phyloP scores from a whole-genome alignment of 2,113 vertebrate genomes.

The Pyxicephalus adspersus region DNA sequence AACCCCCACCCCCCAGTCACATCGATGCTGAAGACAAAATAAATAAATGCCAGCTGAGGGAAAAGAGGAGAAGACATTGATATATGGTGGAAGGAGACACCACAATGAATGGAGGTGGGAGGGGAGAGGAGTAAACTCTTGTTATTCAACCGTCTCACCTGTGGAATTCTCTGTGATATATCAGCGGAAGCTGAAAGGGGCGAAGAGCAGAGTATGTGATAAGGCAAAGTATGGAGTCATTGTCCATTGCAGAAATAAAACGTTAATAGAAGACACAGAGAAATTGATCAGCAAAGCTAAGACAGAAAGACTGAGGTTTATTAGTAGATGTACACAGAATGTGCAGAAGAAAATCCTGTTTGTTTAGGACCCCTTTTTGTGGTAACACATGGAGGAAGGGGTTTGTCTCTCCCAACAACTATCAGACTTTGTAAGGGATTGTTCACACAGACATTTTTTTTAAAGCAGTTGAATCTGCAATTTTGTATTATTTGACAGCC shows the following conservation, averaged over 20 bases:
- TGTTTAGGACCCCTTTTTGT: no score
- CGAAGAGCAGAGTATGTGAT: slow-evolving; percentile 74
- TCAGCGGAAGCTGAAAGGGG: slow-evolving; percentile 76
- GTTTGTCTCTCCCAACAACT: no score
- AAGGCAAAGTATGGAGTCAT: slow-evolving; percentile 70
- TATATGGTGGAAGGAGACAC: slow-evolving; percentile 58
- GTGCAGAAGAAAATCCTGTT: no score
- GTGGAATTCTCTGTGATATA: slow-evolving; percentile 78
- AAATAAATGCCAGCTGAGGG: slow-evolving; percentile 66
- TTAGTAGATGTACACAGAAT: no score
- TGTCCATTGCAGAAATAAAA: slow-evolving; percentile 61
- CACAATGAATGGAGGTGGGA: slow-evolving; percentile 58
- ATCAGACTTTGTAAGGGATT: no score
- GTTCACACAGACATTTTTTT: no score
- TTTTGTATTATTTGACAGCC: no score
- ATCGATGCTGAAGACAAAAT: slow-evolving; percentile 58
- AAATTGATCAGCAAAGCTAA: slow-evolving; percentile 2
- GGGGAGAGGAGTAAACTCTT: slow-evolving; percentile 52
- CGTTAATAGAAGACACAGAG: slow-evolving; percentile 47
- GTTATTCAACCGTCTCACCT: slow-evolving; percentile 79
- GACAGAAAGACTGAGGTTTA: neutral
- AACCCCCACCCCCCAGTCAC: slow-evolving; percentile 58
- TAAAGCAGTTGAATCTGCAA: no score
- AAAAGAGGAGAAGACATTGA: slow-evolving; percentile 48
- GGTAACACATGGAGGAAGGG: no score